Percentiles rank a stretch among this genome's conserved stretches.
Evolutionary conservation across 2,888 invertebrate species (phyloP).

Genomic region (Callyntrura sp.): DNA sequence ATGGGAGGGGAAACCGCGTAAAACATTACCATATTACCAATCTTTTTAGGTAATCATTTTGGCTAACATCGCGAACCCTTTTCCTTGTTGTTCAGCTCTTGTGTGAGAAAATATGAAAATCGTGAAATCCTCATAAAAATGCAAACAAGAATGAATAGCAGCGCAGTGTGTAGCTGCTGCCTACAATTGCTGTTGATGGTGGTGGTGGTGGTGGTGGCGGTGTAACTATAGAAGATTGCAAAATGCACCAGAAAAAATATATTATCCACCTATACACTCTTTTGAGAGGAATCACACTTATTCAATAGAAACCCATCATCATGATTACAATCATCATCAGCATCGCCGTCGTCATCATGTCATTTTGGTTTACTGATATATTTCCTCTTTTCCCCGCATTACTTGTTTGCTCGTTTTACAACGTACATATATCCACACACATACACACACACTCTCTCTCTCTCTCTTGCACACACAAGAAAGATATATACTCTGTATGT

Average conservation of each 20-base stretch:
- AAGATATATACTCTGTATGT: not conserved
- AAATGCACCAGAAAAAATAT: conserved; percentile 36
- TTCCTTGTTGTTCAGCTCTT: not conserved
- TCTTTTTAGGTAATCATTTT: not conserved
- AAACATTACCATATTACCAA: no score
- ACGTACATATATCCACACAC: no score
- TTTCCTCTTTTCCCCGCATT: conserved; percentile 25
- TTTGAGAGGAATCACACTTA: not conserved
- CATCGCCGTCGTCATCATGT: conserved; percentile 20
- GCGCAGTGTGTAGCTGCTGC: not conserved
- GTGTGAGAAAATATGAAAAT: not conserved
- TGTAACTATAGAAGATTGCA: conserved; percentile 15
- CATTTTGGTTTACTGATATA: conserved; percentile 39
- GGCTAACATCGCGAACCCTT: conserved; percentile 6
- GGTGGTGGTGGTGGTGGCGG: conserved; percentile 29
- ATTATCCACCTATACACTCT: not conserved
- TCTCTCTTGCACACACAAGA: no score
- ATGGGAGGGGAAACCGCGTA: not conserved
- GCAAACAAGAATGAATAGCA: not conserved
- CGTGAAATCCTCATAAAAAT: conserved; percentile 2
- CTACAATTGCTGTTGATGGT: not conserved
- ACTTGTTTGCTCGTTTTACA: not conserved
- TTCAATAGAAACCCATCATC: conserved; percentile 44
- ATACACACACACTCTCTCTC: no score
- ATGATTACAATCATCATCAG: conserved; percentile 5